Percentiles rank a stretch among this genome's conserved stretches.
phyloP scores from a whole-genome alignment of 92 coral and sea anemone genomes.

The Scolanthus callimorphus region DNA sequence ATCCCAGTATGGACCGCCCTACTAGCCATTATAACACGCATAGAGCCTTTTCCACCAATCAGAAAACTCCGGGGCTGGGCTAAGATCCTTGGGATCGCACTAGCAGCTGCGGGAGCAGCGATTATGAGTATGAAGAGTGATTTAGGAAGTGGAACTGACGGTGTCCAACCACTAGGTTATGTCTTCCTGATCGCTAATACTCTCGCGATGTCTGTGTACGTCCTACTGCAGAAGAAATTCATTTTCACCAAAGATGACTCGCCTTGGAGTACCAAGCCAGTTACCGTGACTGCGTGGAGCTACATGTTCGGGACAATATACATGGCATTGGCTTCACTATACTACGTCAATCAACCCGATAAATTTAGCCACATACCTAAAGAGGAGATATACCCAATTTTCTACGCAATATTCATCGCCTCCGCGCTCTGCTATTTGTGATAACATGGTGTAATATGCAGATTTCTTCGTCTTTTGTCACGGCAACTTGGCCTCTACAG shows the following conservation, averaged over 20 bases:
- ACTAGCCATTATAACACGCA: constrained; percentile 54
- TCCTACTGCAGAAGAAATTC: constrained; percentile 64
- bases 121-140: constrained; percentile 50
- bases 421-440: constrained; percentile 64
- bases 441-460: constrained; percentile 92
- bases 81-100: constrained; percentile 62
- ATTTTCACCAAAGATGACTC: constrained; percentile 63
- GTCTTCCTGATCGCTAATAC: constrained; percentile 68
- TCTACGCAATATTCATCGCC: constrained; percentile 73
- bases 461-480: constrained; percentile 71
- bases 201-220: constrained; percentile 51
- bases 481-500: constrained; percentile 88
- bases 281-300: constrained; percentile 77
- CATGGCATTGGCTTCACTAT: constrained; percentile 70
- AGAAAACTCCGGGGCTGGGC: constrained; percentile 69
- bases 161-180: constrained; percentile 37
- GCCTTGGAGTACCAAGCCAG: constrained; percentile 65
- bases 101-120: constrained; percentile 65
- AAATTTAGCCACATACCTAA: constrained; percentile 63
- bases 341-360: constrained; percentile 66
- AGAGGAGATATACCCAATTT: constrained; percentile 71
- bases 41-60: constrained; percentile 69
- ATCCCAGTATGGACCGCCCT: constrained; percentile 86
- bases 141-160: constrained; percentile 16
- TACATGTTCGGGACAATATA: constrained; percentile 65